Percentiles rank a stretch among this genome's conserved stretches.
These are phyloP conservation scores for Berghia stephanieae DNA, from an alignment of 1,140 invertebrate genomes.

Conservation along the genomic window DNA sequence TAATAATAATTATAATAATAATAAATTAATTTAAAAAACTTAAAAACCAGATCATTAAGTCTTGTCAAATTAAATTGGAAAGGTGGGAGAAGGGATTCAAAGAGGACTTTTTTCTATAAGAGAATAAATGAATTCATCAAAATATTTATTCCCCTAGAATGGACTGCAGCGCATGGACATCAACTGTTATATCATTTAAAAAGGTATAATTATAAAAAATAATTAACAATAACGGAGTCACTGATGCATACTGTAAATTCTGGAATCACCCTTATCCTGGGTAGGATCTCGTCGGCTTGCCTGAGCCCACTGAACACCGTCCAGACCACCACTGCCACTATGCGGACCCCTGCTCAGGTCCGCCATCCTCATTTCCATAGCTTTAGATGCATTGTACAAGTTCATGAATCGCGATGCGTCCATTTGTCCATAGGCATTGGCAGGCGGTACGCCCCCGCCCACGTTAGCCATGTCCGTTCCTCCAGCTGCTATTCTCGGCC, in stretches of 20 bases:
- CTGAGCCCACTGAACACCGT: constrained; percentile 26
- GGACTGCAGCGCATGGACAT: background rate
- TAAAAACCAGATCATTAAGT: too few species aligned
- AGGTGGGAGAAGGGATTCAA: background rate
- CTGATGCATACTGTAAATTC: constrained; percentile 33
- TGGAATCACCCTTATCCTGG: constrained; percentile 30
- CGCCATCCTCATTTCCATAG: constrained; percentile 33
- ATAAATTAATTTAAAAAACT: too few species aligned
- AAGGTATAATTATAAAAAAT: background rate
- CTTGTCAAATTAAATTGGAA: background rate
- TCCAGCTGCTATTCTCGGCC: too few species aligned
- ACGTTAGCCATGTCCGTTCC: too few species aligned
- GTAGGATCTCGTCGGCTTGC: constrained; percentile 21
- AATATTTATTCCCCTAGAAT: background rate
- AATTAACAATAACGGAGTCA: background rate
- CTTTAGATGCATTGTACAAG: constrained; percentile 31
- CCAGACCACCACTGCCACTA: too few species aligned
- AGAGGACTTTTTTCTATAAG: too few species aligned
- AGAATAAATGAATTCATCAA: background rate
- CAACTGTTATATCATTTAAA: background rate
- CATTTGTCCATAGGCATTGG: constrained; percentile 27
- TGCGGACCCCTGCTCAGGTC: constrained; percentile 21
- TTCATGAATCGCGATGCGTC: constrained; percentile 29
- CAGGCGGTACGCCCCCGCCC: constrained; percentile 1
- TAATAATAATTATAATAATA: too few species aligned